Evolutionary conservation across 2,888 invertebrate species (phyloP).

Genomic region (Salpingus planirostris): DNA sequence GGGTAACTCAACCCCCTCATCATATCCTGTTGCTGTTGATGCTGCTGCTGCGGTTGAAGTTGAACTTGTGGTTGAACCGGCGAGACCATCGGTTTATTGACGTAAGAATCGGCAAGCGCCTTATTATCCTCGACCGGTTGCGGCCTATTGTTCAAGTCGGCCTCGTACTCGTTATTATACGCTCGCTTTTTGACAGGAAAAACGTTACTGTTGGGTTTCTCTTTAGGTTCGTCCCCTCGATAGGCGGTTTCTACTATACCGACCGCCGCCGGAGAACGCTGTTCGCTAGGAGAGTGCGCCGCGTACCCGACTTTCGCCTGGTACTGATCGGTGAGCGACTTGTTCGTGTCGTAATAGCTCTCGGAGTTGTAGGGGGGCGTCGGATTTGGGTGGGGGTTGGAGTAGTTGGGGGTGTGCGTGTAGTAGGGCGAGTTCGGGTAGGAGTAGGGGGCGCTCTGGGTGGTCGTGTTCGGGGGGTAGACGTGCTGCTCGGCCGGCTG

Average conservation of each 20-base stretch:
- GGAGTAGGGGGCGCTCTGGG: constrained; percentile 29
- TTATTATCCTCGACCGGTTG: background rate
- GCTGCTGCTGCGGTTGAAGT: constrained; percentile 11
- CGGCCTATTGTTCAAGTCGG: background rate
- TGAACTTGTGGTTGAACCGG: constrained; percentile 11
- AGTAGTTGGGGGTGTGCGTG: constrained; percentile 34
- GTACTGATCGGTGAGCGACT: constrained; percentile 41
- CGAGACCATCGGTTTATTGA: background rate
- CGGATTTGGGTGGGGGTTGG: constrained; percentile 43
- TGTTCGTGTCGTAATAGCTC: constrained; percentile 52
- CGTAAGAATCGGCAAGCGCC: background rate
- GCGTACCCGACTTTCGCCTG: constrained; percentile 36
- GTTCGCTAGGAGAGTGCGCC: constrained; percentile 5
- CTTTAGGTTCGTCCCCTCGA: background rate
- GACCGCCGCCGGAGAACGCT: background rate
- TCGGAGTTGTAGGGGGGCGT: constrained; percentile 40
- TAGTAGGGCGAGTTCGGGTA: constrained; percentile 36
- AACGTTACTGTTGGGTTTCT: constrained; percentile 34
- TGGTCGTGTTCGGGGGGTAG: constrained; percentile 49
- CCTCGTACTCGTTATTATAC: constrained; percentile 47
- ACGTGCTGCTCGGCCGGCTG: constrained; percentile 48
- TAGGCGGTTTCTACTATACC: background rate
- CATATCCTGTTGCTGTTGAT: constrained; percentile 8
- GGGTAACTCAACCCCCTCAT: constrained; percentile 21
- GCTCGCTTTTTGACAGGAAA: constrained; percentile 58